A percentile compares a stretch with the other conserved stretches of the same genome.
Conservation (phyloP, 2,113 vertebrate genomes). For the Lepidiolamprologus cunningtoni region DNA sequence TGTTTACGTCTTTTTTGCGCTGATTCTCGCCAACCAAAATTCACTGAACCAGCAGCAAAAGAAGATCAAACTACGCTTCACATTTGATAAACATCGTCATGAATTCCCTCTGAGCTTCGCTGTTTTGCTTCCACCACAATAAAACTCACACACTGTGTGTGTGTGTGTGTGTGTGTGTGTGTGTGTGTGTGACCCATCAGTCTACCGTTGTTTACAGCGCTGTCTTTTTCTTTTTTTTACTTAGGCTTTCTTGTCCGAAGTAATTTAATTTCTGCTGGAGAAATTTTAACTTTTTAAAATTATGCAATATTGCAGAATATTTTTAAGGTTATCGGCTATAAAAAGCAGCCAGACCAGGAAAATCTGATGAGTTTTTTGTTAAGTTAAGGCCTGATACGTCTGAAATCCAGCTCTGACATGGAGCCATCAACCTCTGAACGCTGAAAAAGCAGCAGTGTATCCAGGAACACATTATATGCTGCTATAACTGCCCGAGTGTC, state of each 20-base stretch:
- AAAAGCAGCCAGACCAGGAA: fast-evolving
- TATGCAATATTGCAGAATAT: fast-evolving
- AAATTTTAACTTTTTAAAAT: too few relatives aligned
- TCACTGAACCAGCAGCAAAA: not conserved
- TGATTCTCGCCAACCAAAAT: fast-evolving
- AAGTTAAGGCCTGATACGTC: fast-evolving
- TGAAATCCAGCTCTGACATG: not conserved
- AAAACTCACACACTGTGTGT: not conserved
- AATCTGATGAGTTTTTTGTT: fast-evolving
- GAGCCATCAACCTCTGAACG: fast-evolving
- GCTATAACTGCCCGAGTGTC: too few relatives aligned
- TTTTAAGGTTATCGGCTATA: too few relatives aligned
- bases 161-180: too few relatives aligned
- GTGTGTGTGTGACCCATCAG: too few relatives aligned
- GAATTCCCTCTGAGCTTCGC: fast-evolving
- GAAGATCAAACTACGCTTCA: fast-evolving
- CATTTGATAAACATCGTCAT: fast-evolving
- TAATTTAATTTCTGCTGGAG: too few relatives aligned
- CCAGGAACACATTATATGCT: too few relatives aligned
- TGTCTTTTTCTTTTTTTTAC: too few relatives aligned
- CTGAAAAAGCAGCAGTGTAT: not conserved
- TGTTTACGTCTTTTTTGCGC: not conserved
- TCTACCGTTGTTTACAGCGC: too few relatives aligned
- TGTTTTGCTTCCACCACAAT: not conserved
- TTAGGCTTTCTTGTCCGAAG: too few relatives aligned